Evolutionary conservation across 2,888 invertebrate genomes (phyloP), one percentile per base, ranked within the genome.

Genomic region (Penaeus monodon): DNA sequence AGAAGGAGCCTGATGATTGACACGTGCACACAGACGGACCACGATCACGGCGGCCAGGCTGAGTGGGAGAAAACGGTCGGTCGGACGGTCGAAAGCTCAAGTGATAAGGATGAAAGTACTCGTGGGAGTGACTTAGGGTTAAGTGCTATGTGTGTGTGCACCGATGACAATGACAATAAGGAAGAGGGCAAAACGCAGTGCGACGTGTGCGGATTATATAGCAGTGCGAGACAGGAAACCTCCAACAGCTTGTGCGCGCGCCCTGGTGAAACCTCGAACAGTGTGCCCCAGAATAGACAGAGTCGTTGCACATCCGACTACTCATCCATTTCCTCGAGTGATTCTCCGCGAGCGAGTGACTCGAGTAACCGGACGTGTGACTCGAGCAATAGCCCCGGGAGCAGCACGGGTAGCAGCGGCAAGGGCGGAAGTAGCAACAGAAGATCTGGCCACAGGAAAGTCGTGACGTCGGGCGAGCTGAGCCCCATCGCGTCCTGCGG

Each of bases 401-500:
- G 86, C 33, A 80, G 64, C 63, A 86, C 70, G 70, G 76, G 86
- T 38, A 85, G 81, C 81, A 81, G 81, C 66, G 74, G 81, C 44
- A 81, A 63, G 65, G 78, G 68, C 20, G 70, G 70, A 14, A 29
- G 70, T 24, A n/a, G 70, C 22, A n/a, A n/a, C 27, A 38, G 27
- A 81, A 27, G 29, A 65, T 38, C 65, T 33, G 63, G 44, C 63
- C 33, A 63, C 44, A 86, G 82, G 49, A 86, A 86, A 63, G 70
- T 68, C 6, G 24, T 78, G 12, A 29, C 44, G 4, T 77, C 73
- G 49, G 81, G 86, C 44, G 86, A 65, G 8, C 70, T 86, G 63
- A 86, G 86, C 63, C 86, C 86, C 33, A 86, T 86, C 63, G 82
- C 86, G 22, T 86, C 86, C 14, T 86, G 86, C 44, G 81, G 82